These are phyloP conservation scores for Margaritifera margaritifera DNA, from an alignment of 2,888 invertebrate species.

Conservation along the genomic window DNA sequence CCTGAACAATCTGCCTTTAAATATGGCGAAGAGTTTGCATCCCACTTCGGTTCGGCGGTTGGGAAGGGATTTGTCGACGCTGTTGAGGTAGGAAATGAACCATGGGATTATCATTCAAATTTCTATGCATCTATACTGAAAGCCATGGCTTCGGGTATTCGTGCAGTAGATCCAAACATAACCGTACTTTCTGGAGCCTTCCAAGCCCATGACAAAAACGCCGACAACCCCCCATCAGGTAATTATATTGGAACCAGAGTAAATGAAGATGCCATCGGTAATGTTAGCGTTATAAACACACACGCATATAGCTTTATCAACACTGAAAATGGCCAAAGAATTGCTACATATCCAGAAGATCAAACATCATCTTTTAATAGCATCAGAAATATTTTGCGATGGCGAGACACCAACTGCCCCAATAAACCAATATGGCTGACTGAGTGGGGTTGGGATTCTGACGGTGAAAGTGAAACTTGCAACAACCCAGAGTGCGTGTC, in stretches of 20 bases:
- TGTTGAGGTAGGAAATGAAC: slow-evolving; percentile 56
- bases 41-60: slow-evolving; percentile 47
- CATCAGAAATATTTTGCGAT: slow-evolving; percentile 43
- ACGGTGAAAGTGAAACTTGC: slow-evolving; percentile 44
- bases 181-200: slow-evolving; percentile 51
- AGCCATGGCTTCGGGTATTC: slow-evolving; percentile 49
- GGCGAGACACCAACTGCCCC: slow-evolving; percentile 50
- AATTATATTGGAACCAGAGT: slow-evolving; percentile 56
- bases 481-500: slow-evolving; percentile 48
- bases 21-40: slow-evolving; percentile 47
- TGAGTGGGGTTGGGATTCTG: slow-evolving; percentile 59
- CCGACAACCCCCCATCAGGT: slow-evolving; percentile 7
- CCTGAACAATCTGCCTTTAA: slow-evolving; percentile 38
- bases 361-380: slow-evolving; percentile 45
- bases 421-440: slow-evolving; percentile 54
- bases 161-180: slow-evolving; percentile 36
- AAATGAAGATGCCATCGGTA: slow-evolving; percentile 28
- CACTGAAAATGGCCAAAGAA: slow-evolving; percentile 36
- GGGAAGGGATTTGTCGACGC: slow-evolving; percentile 47
- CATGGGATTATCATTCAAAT: slow-evolving; percentile 52
- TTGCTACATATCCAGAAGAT: slow-evolving; percentile 49
- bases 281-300: slow-evolving; percentile 47
- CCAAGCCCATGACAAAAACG: slow-evolving; percentile 49
- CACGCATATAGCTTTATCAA: slow-evolving; percentile 52
- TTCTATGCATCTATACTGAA: slow-evolving; percentile 47